A percentile compares a stretch with the other conserved stretches of the same genome.
Conservation (phyloP, 2,888 invertebrate genomes). For the Eupsilia transversa region DNA sequence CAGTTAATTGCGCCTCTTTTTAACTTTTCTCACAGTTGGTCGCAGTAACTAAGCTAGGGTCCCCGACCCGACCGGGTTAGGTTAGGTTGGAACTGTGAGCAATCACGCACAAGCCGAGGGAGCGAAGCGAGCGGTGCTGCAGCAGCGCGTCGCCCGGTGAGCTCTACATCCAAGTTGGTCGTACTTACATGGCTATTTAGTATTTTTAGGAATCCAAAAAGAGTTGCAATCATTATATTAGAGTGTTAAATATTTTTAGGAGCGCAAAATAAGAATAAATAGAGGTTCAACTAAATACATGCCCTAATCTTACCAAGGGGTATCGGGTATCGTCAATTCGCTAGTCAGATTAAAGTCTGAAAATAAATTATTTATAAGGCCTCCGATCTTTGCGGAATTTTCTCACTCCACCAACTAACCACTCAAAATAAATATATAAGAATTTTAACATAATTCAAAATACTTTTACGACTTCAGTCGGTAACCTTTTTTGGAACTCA, state of each 20-base stretch:
- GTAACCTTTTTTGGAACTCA: background rate
- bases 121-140: background rate
- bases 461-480: background rate
- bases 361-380: background rate
- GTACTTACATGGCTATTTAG: too few relatives aligned
- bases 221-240: too few relatives aligned
- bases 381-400: background rate
- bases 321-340: background rate
- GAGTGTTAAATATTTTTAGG: too few relatives aligned
- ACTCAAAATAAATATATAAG: background rate
- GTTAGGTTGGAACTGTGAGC: background rate
- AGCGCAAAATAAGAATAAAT: too few relatives aligned
- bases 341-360: background rate
- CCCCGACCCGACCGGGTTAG: background rate
- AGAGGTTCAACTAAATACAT: too few relatives aligned
- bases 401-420: background rate
- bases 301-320: background rate
- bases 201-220: too few relatives aligned
- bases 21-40: background rate
- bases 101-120: background rate
- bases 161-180: background rate
- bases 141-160: background rate
- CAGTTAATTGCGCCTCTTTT: too few relatives aligned
- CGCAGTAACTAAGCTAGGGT: background rate
- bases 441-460: background rate